phyloP scores from a whole-genome alignment of 1,140 invertebrate species.

The Drosophila varians region DNA sequence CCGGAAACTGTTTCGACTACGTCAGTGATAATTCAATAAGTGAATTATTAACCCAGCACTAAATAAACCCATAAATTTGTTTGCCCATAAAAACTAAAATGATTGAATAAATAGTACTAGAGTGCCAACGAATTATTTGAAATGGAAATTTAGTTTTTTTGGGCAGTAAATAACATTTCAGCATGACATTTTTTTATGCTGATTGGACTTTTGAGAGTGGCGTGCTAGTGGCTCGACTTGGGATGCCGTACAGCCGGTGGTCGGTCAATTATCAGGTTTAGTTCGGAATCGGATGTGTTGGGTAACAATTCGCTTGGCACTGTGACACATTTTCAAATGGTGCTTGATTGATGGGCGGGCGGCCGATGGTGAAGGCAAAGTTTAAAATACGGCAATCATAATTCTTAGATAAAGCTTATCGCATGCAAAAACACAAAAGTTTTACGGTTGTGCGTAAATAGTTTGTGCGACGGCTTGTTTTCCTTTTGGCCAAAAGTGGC shows the following conservation, averaged over 20 bases:
- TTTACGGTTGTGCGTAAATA: conserved; percentile 68
- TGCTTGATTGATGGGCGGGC: conserved; percentile 46
- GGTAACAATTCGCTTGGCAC: conserved; percentile 38
- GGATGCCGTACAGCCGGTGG: conserved; percentile 20
- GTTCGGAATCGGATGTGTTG: conserved; percentile 33
- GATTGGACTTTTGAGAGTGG: conserved; percentile 8
- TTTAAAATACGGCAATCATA: conserved; percentile 55
- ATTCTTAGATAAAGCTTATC: conserved; percentile 70
- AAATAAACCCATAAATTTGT: conserved; percentile 19
- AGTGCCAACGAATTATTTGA: conserved; percentile 18
- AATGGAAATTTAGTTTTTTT: conserved; percentile 25
- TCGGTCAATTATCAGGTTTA: conserved; percentile 36
- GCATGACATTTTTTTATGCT: conserved; percentile 1
- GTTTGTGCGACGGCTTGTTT: conserved; percentile 39
- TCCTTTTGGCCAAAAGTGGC: conserved; percentile 44
- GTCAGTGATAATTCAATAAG: conserved; percentile 29
- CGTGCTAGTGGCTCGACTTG: conserved; percentile 10
- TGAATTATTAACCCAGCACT: conserved; percentile 18
- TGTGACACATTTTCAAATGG: conserved; percentile 55
- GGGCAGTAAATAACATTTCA: conserved; percentile 31
- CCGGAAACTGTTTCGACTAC: not conserved
- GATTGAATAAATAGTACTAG: conserved; percentile 9
- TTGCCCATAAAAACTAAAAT: not conserved
- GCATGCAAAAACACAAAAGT: conserved; percentile 31
- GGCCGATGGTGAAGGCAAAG: conserved; percentile 9